Conservation (phyloP, 2,797 vertebrate genomes). For the Balearica regulorum region DNA sequence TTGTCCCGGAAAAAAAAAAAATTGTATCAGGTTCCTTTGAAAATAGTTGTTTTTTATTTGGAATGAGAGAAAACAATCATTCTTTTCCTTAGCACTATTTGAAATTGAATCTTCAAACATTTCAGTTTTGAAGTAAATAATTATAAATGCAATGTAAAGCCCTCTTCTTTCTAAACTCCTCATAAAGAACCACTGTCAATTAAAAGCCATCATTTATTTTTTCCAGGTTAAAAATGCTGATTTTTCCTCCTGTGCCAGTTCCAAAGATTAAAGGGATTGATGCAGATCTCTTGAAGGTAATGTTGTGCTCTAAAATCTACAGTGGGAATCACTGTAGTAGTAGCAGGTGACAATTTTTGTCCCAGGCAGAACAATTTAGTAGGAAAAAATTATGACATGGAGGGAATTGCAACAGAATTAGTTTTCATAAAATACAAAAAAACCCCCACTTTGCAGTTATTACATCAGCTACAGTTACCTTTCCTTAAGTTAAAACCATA, state of each 20-base stretch:
- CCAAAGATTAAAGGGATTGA: conserved; percentile 98
- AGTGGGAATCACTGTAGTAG: neutral
- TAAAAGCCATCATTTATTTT: conserved; percentile 9
- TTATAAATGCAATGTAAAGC: neutral
- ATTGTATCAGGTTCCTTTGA: neutral
- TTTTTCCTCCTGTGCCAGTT: conserved; percentile 91
- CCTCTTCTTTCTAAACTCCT: neutral
- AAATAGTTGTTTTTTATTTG: neutral
- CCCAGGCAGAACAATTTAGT: neutral
- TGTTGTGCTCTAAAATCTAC: neutral
- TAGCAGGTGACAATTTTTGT: neutral
- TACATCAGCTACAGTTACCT: neutral
- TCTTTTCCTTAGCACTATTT: neutral
- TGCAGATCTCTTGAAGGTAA: conserved; percentile 90
- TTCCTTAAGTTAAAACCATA: neutral
- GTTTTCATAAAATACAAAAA: neutral
- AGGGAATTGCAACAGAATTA: neutral
- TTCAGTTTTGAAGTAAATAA: neutral
- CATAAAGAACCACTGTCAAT: neutral
- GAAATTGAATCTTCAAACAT: neutral
- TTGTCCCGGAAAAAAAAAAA: neutral
- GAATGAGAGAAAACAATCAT: neutral
- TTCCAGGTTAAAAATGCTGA: conserved; percentile 90
- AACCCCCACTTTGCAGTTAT: neutral
- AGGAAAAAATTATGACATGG: neutral